A percentile compares a stretch with the other conserved stretches of the same genome.
phyloP scores from a whole-genome alignment of 2,113 vertebrate genomes.

The Verasper variegatus region DNA sequence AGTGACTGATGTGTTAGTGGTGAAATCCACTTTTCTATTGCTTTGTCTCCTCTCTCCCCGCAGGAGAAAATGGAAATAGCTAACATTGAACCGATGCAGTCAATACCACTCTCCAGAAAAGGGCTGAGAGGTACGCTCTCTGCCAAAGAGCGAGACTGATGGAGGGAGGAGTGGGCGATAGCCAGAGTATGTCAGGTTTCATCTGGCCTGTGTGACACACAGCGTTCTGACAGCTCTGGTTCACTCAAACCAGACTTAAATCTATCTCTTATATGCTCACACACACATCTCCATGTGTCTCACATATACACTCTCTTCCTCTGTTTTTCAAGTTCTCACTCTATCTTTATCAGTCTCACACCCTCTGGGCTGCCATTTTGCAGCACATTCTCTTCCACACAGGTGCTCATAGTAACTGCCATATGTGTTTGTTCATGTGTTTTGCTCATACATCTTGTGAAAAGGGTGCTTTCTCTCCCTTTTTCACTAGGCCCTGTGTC shows the following conservation, averaged over 20 bases:
- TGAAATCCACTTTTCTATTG: slow-evolving; percentile 54
- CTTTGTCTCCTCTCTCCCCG: slow-evolving; percentile 64
- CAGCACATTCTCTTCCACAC: slow-evolving; percentile 68
- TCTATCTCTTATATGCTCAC: neutral
- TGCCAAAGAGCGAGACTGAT: slow-evolving; percentile 32
- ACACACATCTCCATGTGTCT: neutral
- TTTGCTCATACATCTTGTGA: neutral
- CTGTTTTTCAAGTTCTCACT: slow-evolving; percentile 38
- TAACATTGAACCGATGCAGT: slow-evolving; percentile 65
- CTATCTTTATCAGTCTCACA: slow-evolving; percentile 57
- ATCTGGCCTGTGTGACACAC: slow-evolving; percentile 58
- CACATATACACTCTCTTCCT: slow-evolving; percentile 17
- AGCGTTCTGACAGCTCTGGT: slow-evolving; percentile 58
- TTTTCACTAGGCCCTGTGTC: no score
- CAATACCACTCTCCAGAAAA: slow-evolving; percentile 66
- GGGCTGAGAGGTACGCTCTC: slow-evolving; percentile 59
- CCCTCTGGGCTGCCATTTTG: slow-evolving; percentile 66
- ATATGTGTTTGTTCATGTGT: slow-evolving; percentile 24
- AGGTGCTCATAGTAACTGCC: slow-evolving; percentile 31
- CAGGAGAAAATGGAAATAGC: slow-evolving; percentile 76
- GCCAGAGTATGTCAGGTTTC: slow-evolving; percentile 64
- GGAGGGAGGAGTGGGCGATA: slow-evolving; percentile 56
- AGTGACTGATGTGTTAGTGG: slow-evolving; percentile 53
- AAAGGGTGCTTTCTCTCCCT: no score
- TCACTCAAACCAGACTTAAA: slow-evolving; percentile 29